Conservation (phyloP, 2,797 vertebrate species). For the Pteronotus mesoamericanus region DNA sequence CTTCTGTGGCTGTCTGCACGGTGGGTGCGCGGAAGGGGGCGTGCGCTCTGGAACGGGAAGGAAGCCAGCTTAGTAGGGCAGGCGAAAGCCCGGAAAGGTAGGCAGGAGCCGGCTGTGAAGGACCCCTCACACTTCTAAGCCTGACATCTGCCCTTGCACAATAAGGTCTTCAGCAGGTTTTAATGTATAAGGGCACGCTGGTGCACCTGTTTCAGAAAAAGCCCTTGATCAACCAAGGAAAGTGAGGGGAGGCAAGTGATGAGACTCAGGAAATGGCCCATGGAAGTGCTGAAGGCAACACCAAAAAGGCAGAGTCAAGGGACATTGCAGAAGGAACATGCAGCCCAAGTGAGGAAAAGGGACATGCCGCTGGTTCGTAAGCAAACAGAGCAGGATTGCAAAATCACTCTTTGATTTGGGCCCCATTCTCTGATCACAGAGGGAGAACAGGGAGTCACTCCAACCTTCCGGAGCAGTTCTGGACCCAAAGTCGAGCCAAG, state of each 20-base stretch:
- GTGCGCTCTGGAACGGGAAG: background rate
- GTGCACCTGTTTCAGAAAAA: background rate
- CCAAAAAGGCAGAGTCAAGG: background rate
- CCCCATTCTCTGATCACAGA: background rate
- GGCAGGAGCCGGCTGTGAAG: background rate
- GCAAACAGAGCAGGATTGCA: background rate
- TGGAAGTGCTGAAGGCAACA: background rate
- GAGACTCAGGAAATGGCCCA: background rate
- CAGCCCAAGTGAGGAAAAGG: background rate
- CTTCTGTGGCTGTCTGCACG: background rate
- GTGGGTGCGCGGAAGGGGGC: too few relatives aligned
- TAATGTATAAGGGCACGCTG: background rate
- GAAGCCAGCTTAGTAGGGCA: background rate
- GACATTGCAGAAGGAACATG: background rate
- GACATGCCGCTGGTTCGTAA: background rate
- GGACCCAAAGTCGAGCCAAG: background rate
- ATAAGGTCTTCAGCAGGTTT: background rate
- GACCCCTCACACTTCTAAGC: accelerated
- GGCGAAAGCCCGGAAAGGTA: background rate
- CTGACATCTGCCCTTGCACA: background rate
- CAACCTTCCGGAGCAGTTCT: background rate
- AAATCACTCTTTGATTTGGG: background rate
- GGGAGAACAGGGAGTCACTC: background rate
- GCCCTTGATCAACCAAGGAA: background rate
- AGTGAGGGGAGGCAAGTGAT: background rate